These are phyloP conservation scores for Clavelina lepadiformis DNA, from an alignment of 23 tunicate genomes.

Conservation along the genomic window DNA sequence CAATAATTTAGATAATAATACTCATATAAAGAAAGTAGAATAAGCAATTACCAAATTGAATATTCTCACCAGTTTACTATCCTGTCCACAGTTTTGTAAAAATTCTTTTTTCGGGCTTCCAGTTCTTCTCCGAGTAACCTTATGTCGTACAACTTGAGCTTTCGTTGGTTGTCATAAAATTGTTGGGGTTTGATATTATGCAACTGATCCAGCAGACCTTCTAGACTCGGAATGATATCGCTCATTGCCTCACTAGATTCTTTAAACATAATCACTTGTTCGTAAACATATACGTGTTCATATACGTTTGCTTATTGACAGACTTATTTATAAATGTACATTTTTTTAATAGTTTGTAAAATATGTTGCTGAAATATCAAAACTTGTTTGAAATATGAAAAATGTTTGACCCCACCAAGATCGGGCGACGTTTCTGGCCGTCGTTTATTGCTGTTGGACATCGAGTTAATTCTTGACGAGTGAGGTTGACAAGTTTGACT, in stretches of 20 bases:
- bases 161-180: slow-evolving; percentile 86
- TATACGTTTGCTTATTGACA: too few species aligned
- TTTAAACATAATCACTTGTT: neutral
- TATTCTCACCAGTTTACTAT: slow-evolving; percentile 65
- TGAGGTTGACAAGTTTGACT: slow-evolving; percentile 50
- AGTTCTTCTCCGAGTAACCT: slow-evolving; percentile 61
- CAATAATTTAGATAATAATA: too few species aligned
- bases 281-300: neutral
- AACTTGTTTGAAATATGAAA: too few species aligned
- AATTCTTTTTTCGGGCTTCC: slow-evolving; percentile 35
- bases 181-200: slow-evolving; percentile 91
- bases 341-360: too few species aligned
- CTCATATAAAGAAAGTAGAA: neutral
- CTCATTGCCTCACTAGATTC: slow-evolving; percentile 32
- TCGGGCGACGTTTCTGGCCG: slow-evolving; percentile 38
- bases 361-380: too few species aligned
- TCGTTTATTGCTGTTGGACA: slow-evolving; percentile 12
- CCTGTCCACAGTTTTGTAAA: slow-evolving; percentile 52
- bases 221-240: slow-evolving; percentile 82
- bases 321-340: too few species aligned
- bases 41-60: neutral
- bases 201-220: slow-evolving; percentile 72
- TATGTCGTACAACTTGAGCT: slow-evolving; percentile 76
- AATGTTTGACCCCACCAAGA: too few species aligned
- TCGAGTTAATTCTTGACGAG: slow-evolving; percentile 20